Evolutionary conservation across 2,888 invertebrate species (phyloP).

Genomic region (Drosophila bunnanda): DNA sequence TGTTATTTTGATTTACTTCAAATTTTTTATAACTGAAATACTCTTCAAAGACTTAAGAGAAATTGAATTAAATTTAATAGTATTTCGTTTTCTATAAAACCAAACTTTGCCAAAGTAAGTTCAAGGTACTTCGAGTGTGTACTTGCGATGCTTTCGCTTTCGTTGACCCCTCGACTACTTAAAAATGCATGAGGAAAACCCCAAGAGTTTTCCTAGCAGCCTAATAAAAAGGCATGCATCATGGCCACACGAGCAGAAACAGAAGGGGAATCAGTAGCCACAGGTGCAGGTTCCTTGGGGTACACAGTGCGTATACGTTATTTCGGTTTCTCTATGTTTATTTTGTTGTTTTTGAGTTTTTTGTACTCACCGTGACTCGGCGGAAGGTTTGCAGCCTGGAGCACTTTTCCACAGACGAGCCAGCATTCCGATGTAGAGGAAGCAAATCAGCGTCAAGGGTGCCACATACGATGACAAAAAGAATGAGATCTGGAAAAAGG

Average conservation of each 20-base stretch:
- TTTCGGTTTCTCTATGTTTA: conserved; percentile 24
- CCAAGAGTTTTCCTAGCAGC: conserved; percentile 46
- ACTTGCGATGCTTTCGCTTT: conserved; percentile 2
- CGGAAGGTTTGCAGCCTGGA: conserved; percentile 92
- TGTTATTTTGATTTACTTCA: not conserved
- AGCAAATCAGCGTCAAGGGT: conserved; percentile 93
- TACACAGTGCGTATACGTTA: conserved; percentile 43
- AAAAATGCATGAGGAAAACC: conserved; percentile 66
- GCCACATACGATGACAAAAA: conserved; percentile 95
- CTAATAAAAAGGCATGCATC: conserved; percentile 68
- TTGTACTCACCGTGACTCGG: conserved; percentile 87
- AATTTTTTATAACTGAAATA: not conserved
- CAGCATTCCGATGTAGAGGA: conserved; percentile 95
- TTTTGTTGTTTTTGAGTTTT: not conserved
- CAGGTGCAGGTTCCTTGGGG: conserved; percentile 26
- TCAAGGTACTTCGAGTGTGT: conserved; percentile 7
- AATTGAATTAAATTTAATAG: conserved; percentile 17
- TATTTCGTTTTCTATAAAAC: conserved; percentile 21
- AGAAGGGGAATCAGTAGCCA: conserved; percentile 35
- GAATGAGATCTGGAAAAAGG: conserved; percentile 89
- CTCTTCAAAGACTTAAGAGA: not conserved
- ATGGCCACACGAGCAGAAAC: conserved; percentile 41
- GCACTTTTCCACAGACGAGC: conserved; percentile 92
- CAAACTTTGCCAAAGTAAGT: conserved; percentile 21
- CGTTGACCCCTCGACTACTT: conserved; percentile 48